phyloP scores from a whole-genome alignment of 2,113 vertebrate genomes.

The Zosterops hypoxanthus region DNA sequence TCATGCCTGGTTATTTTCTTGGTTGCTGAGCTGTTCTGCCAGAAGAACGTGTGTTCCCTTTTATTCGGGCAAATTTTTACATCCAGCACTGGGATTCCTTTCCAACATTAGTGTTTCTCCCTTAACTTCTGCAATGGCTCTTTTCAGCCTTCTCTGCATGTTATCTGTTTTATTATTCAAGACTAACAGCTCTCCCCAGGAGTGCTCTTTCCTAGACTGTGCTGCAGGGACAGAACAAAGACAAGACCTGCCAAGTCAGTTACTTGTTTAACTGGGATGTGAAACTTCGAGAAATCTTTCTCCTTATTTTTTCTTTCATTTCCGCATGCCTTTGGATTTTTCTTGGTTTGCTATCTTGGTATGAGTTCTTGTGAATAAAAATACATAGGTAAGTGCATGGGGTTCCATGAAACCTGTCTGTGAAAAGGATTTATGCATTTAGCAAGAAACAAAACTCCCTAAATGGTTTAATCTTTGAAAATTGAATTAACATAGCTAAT shows the following conservation, averaged over 20 bases:
- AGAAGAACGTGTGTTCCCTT: background rate
- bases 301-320: slow-evolving; percentile 23
- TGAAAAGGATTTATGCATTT: background rate
- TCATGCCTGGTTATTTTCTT: background rate
- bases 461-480: background rate
- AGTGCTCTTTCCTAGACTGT: slow-evolving; percentile 20
- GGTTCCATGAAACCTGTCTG: background rate
- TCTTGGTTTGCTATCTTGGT: background rate
- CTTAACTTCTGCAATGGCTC: slow-evolving; percentile 19
- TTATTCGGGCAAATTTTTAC: background rate
- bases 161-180: slow-evolving; percentile 70
- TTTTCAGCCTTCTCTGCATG: slow-evolving; percentile 46
- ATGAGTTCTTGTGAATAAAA: background rate
- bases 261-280: slow-evolving; percentile 33
- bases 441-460: background rate
- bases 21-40: background rate
- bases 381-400: background rate
- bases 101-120: slow-evolving; percentile 21
- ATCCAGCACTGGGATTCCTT: background rate
- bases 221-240: slow-evolving; percentile 24
- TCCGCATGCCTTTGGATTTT: background rate
- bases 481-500: background rate
- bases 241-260: slow-evolving; percentile 17
- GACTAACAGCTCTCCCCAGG: slow-evolving; percentile 36
- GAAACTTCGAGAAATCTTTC: background rate